Conservation (phyloP, 2,888 invertebrate genomes). For the Hirudinaria manillensis region DNA sequence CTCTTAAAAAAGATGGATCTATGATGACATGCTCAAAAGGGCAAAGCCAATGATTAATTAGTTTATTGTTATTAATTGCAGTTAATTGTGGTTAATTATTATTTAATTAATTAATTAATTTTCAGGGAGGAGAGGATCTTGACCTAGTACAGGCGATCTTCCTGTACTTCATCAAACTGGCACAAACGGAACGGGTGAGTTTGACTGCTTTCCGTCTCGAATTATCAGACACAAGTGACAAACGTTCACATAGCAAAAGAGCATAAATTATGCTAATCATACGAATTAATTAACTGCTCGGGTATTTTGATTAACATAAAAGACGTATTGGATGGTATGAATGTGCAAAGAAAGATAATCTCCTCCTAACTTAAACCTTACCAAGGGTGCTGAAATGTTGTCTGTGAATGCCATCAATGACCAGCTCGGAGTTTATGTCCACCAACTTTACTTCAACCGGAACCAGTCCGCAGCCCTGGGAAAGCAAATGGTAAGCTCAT, state of each 20-base stretch:
- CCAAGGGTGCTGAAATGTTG: slow-evolving; percentile 13
- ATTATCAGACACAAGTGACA: no score
- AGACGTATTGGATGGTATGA: not conserved
- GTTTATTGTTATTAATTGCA: no score
- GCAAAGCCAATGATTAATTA: no score
- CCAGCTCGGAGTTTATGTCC: slow-evolving; percentile 10
- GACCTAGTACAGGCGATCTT: slow-evolving; percentile 10
- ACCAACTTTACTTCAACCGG: not conserved
- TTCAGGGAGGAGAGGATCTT: not conserved
- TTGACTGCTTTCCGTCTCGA: no score
- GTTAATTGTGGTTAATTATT: no score
- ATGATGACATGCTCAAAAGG: not conserved
- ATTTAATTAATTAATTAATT: not conserved
- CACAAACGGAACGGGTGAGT: not conserved
- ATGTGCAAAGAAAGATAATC: no score
- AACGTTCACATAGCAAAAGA: no score
- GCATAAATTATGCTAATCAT: no score
- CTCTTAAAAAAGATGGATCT: not conserved
- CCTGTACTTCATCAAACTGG: not conserved
- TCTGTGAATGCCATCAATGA: slow-evolving; percentile 4
- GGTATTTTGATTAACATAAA: no score
- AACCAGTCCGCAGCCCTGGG: not conserved
- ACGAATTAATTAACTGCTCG: no score
- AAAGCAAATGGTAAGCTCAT: no score
- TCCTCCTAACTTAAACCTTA: not conserved